Percentiles rank a stretch among this genome's conserved stretches.
phyloP scores from a whole-genome alignment of 2,113 vertebrate genomes.

The Dermatemys mawii region DNA sequence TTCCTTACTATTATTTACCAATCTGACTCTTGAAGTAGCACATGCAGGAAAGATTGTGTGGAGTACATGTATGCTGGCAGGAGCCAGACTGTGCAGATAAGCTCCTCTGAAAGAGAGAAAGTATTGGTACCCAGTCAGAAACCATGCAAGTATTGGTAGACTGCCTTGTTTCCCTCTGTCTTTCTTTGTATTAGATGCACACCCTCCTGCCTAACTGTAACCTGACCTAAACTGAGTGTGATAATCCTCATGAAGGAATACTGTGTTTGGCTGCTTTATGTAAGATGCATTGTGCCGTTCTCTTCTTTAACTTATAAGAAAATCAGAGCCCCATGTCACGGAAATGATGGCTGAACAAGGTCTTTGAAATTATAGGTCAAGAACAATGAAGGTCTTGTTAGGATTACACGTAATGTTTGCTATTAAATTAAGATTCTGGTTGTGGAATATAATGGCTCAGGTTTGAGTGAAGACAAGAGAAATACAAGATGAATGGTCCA shows the following conservation, averaged over 20 bases:
- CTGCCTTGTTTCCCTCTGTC: background rate
- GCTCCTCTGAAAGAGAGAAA: background rate
- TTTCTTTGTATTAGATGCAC: background rate
- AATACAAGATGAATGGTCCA: background rate
- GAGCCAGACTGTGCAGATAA: background rate
- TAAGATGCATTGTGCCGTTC: background rate
- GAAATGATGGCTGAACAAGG: background rate
- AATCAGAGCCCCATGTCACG: background rate
- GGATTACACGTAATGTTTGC: background rate
- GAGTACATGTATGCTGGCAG: background rate
- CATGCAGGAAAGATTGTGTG: background rate
- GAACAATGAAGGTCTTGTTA: background rate
- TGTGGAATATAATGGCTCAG: background rate
- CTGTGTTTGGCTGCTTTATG: background rate
- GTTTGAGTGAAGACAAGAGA: background rate
- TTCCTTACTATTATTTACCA: background rate
- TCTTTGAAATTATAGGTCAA: background rate
- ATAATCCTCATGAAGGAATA: background rate
- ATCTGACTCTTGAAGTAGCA: background rate
- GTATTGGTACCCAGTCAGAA: background rate
- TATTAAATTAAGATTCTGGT: background rate
- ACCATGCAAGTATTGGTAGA: background rate
- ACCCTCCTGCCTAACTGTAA: background rate
- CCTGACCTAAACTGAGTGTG: background rate
- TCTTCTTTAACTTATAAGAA: background rate